Evolutionary conservation across 2,888 invertebrate species (phyloP).

Genomic region (Noctua pronuba): DNA sequence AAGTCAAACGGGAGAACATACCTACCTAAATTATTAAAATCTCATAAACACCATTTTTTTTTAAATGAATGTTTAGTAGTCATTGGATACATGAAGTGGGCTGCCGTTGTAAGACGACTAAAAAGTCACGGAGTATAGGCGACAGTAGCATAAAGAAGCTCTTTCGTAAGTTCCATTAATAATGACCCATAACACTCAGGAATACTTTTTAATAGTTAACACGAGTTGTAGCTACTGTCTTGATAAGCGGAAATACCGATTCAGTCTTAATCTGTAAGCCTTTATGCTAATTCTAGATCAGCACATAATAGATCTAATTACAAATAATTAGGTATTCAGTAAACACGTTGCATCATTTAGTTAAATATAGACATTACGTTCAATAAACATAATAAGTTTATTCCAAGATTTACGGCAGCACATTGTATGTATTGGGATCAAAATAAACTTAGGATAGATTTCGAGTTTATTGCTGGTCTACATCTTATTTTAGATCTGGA

Average conservation of each 20-base stretch:
- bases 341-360: slow-evolving; percentile 56
- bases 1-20: too few relatives aligned
- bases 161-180: too few relatives aligned
- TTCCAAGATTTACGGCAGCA: slow-evolving; percentile 42
- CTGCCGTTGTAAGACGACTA: too few relatives aligned
- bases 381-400: slow-evolving; percentile 49
- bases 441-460: slow-evolving; percentile 49
- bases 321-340: slow-evolving; percentile 27
- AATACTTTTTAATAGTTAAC: not conserved
- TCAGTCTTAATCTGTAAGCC: not conserved
- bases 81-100: too few relatives aligned
- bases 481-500: slow-evolving; percentile 21
- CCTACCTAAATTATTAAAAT: too few relatives aligned
- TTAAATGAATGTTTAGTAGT: too few relatives aligned
- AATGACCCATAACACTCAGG: too few relatives aligned
- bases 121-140: too few relatives aligned
- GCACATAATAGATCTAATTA: slow-evolving; percentile 35
- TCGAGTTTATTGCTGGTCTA: slow-evolving; percentile 34
- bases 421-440: slow-evolving; percentile 42
- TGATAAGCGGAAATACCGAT: not conserved
- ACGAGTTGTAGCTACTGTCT: not conserved
- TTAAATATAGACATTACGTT: slow-evolving; percentile 63
- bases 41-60: too few relatives aligned
- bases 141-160: too few relatives aligned
- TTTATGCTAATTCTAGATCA: slow-evolving; percentile 29